A percentile compares a stretch with the other conserved stretches of the same genome.
Conservation (phyloP, 2,888 invertebrate species). For the Napeogenes sylphis region DNA sequence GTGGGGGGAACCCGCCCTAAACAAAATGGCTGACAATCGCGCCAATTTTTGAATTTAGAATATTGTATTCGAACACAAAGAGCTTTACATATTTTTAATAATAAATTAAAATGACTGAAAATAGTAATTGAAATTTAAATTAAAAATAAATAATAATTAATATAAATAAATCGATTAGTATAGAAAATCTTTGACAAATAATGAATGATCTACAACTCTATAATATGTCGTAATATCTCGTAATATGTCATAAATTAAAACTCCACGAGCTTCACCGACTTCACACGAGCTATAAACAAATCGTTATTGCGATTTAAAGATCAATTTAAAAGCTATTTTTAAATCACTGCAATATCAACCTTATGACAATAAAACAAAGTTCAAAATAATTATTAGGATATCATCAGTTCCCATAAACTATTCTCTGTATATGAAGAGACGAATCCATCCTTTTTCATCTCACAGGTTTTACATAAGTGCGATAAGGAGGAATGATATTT, state of each 20-base stretch:
- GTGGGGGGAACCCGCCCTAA: conserved; percentile 74
- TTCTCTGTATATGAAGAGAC: conserved; percentile 70
- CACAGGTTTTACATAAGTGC: conserved; percentile 31
- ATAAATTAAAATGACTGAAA: neutral
- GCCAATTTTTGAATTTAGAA: conserved; percentile 74
- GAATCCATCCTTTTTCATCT: conserved; percentile 44
- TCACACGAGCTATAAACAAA: conserved; percentile 68
- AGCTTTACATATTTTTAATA: conserved; percentile 10
- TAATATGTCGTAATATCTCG: conserved; percentile 16
- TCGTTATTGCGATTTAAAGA: conserved; percentile 77
- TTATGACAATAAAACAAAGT: conserved; percentile 38
- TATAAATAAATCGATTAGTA: conserved; percentile 4
- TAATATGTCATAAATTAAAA: conserved; percentile 28
- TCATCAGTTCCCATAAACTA: conserved; percentile 71
- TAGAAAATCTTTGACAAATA: too few relatives aligned
- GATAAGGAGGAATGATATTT: conserved; percentile 57
- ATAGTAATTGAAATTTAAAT: conserved; percentile 2
- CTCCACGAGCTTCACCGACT: conserved; percentile 54
- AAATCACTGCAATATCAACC: conserved; percentile 37
- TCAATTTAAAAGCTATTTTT: conserved; percentile 72
- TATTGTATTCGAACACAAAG: conserved; percentile 24
- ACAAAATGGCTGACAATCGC: conserved; percentile 79
- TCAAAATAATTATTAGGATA: conserved; percentile 36
- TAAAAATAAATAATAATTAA: neutral
- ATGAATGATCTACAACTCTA: conserved; percentile 4